Base-by-base conservation (phyloP, 1,140 invertebrate genomes). In the Drosophila elegans region DNA sequence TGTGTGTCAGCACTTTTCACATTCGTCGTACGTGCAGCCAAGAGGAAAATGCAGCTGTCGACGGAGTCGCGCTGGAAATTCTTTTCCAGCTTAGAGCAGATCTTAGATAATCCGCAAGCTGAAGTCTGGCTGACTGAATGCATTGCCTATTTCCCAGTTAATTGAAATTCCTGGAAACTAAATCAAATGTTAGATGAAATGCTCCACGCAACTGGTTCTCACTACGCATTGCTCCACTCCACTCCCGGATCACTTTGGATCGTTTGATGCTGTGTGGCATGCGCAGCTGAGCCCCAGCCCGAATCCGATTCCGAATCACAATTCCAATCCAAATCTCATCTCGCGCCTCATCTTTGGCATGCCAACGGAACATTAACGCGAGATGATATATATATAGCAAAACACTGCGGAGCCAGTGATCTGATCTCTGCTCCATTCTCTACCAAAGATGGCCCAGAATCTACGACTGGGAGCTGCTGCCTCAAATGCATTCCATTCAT, bases 401-500 rank as follows among this genome's bases (percentile, higher is more conserved):
- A 10, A 27, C 13, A 13, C 12, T 32, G 9, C 25, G 12, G 32
- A 38, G 29, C 34, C 45, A 21, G 16, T 27, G 60, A 36, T 34
- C 36, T 48, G 9, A 25, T 67, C 16, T n/a, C 21, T 29, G 29
- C 27, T 16, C 56, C 32, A 60, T 60, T 51, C 45, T 52, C 46
- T 64, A 46, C 44, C 63, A 69, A 41, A 56, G 64, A 41, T 67
- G 66, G 48, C 68, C 52, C 64, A 71, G 67, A 56, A 69, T 69
- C 48, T 48, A 10, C 13, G 21, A 48, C 63, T 71, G 63, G 66
- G 66, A 69, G 63, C 64, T 69, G 67, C 16, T 11, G 29, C 12
- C 52, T 71, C 62, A 53, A 77, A 77, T 77, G 74, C 74, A 78
- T 78, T 77, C 74, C 74, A 69, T 78, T 78, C 74, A 77, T 78